phyloP scores from a whole-genome alignment of 2,797 vertebrate genomes.

The Typhlichthys subterraneus region DNA sequence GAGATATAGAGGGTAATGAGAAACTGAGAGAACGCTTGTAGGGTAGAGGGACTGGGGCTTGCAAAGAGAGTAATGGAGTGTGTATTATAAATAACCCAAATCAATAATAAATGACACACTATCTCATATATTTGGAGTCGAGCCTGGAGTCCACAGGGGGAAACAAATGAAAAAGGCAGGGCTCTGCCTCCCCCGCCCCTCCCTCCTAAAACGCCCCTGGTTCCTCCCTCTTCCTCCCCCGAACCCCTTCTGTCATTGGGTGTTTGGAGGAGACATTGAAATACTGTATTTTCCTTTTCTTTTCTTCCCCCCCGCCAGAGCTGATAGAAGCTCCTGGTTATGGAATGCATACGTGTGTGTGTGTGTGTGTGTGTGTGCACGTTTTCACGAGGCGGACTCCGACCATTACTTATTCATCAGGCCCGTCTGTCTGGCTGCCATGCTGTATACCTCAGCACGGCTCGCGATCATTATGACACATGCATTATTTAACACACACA shows the following conservation, averaged over 20 bases:
- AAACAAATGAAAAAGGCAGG: conserved; percentile 55
- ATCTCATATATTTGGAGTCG: conserved; percentile 75
- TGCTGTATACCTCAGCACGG: conserved; percentile 73
- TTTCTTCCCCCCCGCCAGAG: conserved; percentile 13
- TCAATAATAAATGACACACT: conserved; percentile 80
- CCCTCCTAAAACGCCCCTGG: not conserved
- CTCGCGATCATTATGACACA: conserved; percentile 75
- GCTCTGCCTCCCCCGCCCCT: not conserved
- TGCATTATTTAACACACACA: conserved; percentile 75
- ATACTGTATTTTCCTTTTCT: conserved; percentile 35
- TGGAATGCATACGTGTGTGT: conserved; percentile 15
- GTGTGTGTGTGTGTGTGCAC: not conserved
- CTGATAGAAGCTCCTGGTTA: conserved; percentile 46
- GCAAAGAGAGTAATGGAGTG: conserved; percentile 13
- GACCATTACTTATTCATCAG: conserved; percentile 78
- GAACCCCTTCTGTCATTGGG: conserved; percentile 3
- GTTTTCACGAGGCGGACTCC: conserved; percentile 48
- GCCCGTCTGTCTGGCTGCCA: conserved; percentile 73
- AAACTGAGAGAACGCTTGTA: conserved; percentile 10
- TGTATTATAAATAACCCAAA: conserved; percentile 80
- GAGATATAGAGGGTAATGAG: conserved; percentile 7
- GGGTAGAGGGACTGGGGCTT: conserved; percentile 5
- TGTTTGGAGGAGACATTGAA: conserved; percentile 31
- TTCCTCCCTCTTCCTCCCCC: conserved; percentile 4
- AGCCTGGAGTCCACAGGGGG: conserved; percentile 58